Evolutionary conservation across 1,140 invertebrate species (phyloP), one percentile per base, ranked within the genome.

Genomic region (Danaus melanippus): DNA sequence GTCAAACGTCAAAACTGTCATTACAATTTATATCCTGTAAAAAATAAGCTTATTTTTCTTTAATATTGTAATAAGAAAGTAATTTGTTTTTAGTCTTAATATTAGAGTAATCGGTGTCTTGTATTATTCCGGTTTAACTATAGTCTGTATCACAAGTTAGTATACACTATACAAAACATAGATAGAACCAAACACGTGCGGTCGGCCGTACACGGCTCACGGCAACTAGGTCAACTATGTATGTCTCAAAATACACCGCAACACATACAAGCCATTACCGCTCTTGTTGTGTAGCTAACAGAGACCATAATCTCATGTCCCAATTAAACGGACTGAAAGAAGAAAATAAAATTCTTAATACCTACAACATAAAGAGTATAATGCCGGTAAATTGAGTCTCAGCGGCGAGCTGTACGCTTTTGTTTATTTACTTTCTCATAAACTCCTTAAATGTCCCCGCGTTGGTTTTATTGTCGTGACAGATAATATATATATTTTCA

Each of bases 301-400:
- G 10, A 40, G 12, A 46, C 21, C 12, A 39, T 43, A 49, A 11
- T 48, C 12, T 39, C 8, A 8, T 44, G 40, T 12, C 0, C n/a
- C n/a, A 11, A 10, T 10, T 10, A 32, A 2, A 10, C 48, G 9
- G 43, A 42, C 11, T 11, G 17, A 32, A 12, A 43, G 17, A 9
- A 21, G 15, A 42, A 50, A 40, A 53, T 52, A 47, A 12, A 53
- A 53, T 58, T 58, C 56, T 52, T 58, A 58, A 49, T 54, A 52
- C 58, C 39, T 15, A 43, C 43, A 40, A 45, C 51, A 59, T 59
- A 59, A 54, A 59, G 58, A 54, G 51, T 50, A 54, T 59, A 59
- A 59, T 59, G 17, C 51, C 32, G 46, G 57, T 50, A 56, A 56
- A 59, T 59, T 59, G 32, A 12, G 48, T 41, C 40, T 12, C n/a